phyloP scores from a whole-genome alignment of 2,113 vertebrate genomes.

The Todiramphus chloris region DNA sequence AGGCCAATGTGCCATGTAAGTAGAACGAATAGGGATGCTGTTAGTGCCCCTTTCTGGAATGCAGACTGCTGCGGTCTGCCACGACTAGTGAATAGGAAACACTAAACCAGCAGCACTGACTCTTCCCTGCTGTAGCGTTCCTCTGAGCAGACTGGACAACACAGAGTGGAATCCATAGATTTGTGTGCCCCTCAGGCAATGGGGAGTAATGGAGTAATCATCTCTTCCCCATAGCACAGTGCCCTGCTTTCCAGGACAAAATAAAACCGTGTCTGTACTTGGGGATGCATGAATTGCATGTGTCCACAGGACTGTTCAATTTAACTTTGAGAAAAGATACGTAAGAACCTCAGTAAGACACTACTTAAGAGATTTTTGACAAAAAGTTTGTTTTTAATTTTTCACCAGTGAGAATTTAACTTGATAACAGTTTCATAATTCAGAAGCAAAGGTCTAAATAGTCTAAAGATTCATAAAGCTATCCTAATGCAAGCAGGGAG shows the following conservation, averaged over 20 bases:
- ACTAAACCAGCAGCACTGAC: fast-evolving
- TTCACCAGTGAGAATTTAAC: not conserved
- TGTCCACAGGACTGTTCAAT: not conserved
- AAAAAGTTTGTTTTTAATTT: not conserved
- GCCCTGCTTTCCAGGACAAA: not conserved
- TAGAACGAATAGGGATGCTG: not conserved
- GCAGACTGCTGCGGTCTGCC: not conserved
- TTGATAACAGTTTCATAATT: not conserved
- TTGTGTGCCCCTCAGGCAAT: not conserved
- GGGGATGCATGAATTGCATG: not conserved
- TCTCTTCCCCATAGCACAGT: not conserved
- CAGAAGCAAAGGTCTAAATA: not conserved
- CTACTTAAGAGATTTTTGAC: not conserved
- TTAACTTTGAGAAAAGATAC: not conserved
- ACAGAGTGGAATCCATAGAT: not conserved
- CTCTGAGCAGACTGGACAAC: not conserved
- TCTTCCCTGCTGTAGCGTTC: fast-evolving
- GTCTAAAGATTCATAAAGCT: not conserved
- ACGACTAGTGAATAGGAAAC: not conserved
- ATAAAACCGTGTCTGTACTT: not conserved
- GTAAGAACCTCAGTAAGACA: not conserved
- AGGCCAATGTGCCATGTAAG: not conserved
- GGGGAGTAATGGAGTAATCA: not conserved
- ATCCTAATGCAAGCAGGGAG: not conserved
- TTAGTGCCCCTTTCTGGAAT: not conserved